A percentile compares a stretch with the other conserved stretches of the same genome.
Evolutionary conservation across 2,113 vertebrate species (phyloP).

Genomic region (Lonchura striata): DNA sequence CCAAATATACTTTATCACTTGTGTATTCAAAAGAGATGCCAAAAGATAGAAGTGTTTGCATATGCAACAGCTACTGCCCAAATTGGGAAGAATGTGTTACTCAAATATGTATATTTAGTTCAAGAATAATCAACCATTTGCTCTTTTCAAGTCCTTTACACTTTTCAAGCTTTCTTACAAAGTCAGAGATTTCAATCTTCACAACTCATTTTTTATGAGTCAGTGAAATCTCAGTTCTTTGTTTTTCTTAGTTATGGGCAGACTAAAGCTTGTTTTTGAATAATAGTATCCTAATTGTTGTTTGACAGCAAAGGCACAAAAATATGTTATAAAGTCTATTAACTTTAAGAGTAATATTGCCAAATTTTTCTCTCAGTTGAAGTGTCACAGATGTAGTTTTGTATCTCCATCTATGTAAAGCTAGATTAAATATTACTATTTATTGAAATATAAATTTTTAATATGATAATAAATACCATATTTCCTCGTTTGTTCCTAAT

Average conservation of each 20-base stretch:
- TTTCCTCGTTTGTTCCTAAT: neutral
- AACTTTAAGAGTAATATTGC: neutral
- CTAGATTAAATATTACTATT: neutral
- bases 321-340: neutral
- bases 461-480: neutral
- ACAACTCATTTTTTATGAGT: neutral
- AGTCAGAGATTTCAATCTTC: neutral
- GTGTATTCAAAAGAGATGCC: neutral
- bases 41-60: neutral
- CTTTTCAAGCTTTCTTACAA: neutral
- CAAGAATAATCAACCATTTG: constrained; percentile 10
- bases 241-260: neutral
- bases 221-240: neutral
- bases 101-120: neutral
- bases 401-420: neutral
- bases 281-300: neutral
- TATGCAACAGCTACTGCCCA: neutral
- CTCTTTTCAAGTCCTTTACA: constrained; percentile 8
- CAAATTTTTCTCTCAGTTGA: neutral
- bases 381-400: neutral
- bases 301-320: neutral
- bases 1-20: neutral
- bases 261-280: neutral
- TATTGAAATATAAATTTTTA: neutral
- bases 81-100: neutral